Evolutionary conservation across 2,888 invertebrate genomes (phyloP).

Genomic region (Iselma pallidipennis): DNA sequence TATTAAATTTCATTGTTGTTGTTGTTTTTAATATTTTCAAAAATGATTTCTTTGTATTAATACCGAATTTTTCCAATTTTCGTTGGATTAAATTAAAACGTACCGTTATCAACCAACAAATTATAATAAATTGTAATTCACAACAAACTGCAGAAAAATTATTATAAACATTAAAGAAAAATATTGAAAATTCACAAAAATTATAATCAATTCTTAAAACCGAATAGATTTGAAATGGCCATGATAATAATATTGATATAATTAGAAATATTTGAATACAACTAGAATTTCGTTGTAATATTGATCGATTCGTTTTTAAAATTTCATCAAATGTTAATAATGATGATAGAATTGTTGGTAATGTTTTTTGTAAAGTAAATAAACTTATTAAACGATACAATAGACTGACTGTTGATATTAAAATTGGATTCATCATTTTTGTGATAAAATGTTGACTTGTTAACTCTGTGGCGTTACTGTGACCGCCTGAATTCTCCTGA

Average conservation of each 20-base stretch:
- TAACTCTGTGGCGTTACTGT: background rate
- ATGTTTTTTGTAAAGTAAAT: background rate
- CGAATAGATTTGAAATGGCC: constrained; percentile 32
- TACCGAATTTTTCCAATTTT: constrained; percentile 17
- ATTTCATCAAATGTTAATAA: background rate
- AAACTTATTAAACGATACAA: background rate
- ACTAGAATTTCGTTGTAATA: background rate
- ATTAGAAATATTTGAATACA: background rate
- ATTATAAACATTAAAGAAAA: constrained; percentile 30
- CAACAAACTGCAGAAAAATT: constrained; percentile 30
- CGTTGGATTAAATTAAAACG: constrained; percentile 19
- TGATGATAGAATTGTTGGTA: background rate
- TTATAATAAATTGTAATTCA: constrained; percentile 28
- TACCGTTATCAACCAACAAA: constrained; percentile 23
- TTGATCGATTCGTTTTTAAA: background rate
- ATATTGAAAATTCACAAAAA: constrained; percentile 26
- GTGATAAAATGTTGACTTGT: constrained; percentile 28
- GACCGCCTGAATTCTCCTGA: background rate
- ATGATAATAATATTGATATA: constrained; percentile 13
- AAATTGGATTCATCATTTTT: constrained; percentile 28
- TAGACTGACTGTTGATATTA: constrained; percentile 15
- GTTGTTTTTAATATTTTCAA: too few relatives aligned
- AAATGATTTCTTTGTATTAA: constrained; percentile 15
- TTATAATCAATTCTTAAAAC: constrained; percentile 23
- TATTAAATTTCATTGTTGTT: too few relatives aligned